phyloP scores from a whole-genome alignment of 2,797 vertebrate genomes.

The Etheostoma perlongum region DNA sequence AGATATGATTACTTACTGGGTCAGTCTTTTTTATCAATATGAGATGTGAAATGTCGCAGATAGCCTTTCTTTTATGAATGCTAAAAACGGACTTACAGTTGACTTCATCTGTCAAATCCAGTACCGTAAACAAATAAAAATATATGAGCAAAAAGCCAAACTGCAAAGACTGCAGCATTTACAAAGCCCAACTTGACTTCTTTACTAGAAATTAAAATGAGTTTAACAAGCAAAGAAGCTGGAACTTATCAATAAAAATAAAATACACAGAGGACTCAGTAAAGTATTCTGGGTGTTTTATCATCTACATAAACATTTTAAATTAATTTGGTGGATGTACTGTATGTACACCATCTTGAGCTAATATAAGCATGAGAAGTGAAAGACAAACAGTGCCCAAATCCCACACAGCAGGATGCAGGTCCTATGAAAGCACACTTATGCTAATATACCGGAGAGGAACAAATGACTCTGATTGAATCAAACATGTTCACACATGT shows the following conservation, averaged over 20 bases:
- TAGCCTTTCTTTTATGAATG: not conserved
- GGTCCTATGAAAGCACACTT: constrained; percentile 20
- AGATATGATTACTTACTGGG: constrained; percentile 42
- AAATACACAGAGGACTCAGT: not conserved
- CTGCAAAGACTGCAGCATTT: not conserved
- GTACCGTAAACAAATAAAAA: constrained; percentile 8
- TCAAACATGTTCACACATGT: constrained; percentile 51
- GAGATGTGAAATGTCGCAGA: not conserved
- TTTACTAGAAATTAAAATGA: constrained; percentile 12
- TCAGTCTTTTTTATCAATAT: constrained; percentile 12
- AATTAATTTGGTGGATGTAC: constrained; percentile 56
- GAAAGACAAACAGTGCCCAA: constrained; percentile 18
- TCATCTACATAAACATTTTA: constrained; percentile 18
- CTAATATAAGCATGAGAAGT: constrained; percentile 29
- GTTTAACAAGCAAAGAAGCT: constrained; percentile 24
- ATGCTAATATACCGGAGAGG: constrained; percentile 46
- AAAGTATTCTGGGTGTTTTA: constrained; percentile 15
- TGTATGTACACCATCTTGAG: constrained; percentile 31
- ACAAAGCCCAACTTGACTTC: not conserved
- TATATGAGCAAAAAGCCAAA: not conserved
- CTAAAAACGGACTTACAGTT: not conserved
- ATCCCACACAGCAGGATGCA: constrained; percentile 42
- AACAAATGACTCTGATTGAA: constrained; percentile 56
- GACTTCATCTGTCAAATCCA: constrained; percentile 11
- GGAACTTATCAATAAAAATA: constrained; percentile 18